Conservation (phyloP, 2,113 vertebrate genomes). For the Phrynosoma blainvillii region DNA sequence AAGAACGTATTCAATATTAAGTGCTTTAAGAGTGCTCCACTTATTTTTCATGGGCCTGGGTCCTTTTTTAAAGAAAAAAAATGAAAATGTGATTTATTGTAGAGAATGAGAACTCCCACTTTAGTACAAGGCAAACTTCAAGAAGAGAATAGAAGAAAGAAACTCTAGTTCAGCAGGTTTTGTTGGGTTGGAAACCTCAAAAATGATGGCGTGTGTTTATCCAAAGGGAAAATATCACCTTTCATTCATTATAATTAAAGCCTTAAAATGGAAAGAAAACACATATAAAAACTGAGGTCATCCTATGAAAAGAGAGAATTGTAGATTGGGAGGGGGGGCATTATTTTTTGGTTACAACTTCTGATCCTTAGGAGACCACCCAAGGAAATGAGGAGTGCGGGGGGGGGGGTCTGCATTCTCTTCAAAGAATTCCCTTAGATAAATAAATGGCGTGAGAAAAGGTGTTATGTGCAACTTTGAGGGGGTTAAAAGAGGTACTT, state of each 20-base stretch:
- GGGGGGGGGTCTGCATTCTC: neutral
- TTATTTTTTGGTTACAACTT: neutral
- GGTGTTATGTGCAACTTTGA: neutral
- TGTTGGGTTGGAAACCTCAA: constrained; percentile 4
- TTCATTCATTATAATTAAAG: constrained; percentile 15
- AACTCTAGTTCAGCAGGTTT: constrained; percentile 16
- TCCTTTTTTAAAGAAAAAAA: constrained; percentile 22
- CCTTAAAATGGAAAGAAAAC: constrained; percentile 21
- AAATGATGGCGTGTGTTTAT: constrained; percentile 18
- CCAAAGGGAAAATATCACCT: neutral
- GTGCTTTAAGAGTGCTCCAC: constrained; percentile 25
- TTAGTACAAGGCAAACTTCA: neutral
- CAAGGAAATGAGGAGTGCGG: neutral
- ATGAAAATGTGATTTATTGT: constrained; percentile 23
- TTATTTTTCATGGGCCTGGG: constrained; percentile 25
- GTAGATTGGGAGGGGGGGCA: no score
- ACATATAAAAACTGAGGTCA: constrained; percentile 29
- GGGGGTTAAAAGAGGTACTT: no score
- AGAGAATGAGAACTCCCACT: constrained; percentile 18
- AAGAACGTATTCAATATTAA: constrained; percentile 27
- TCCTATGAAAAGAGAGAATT: neutral
- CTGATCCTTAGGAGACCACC: constrained; percentile 22
- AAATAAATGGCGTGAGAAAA: neutral
- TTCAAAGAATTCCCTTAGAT: neutral
- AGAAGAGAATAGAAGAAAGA: neutral